A percentile compares a stretch with the other conserved stretches of the same genome.
Conservation (phyloP, 2,888 invertebrate genomes). For the Hydrotaea cyrtoneurina region DNA sequence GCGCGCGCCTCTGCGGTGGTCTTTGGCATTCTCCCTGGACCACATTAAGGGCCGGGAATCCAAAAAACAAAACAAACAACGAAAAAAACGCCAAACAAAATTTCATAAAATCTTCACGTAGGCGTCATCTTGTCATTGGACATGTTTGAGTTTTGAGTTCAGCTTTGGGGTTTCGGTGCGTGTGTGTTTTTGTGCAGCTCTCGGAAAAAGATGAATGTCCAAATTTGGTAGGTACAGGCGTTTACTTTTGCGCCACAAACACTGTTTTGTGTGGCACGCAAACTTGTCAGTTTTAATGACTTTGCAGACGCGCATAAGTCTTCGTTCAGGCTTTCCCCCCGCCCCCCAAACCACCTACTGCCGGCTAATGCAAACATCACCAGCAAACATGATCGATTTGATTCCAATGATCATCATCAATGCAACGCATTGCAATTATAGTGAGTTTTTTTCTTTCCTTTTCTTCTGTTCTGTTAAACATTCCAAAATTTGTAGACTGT, state of each 20-base stretch:
- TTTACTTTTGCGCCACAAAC: conserved; percentile 67
- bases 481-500: conserved; percentile 29
- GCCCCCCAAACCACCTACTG: not conserved
- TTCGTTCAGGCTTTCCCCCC: conserved; percentile 8
- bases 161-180: conserved; percentile 22
- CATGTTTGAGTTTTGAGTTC: conserved; percentile 45
- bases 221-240: conserved; percentile 69
- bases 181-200: conserved; percentile 52
- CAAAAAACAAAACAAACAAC: conserved; percentile 36
- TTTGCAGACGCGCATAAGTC: conserved; percentile 73
- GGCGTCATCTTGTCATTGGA: conserved; percentile 70
- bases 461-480: conserved; percentile 20
- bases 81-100: conserved; percentile 27
- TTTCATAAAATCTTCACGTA: conserved; percentile 70
- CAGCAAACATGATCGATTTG: conserved; percentile 43
- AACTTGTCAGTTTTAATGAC: conserved; percentile 78
- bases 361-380: conserved; percentile 33
- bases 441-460: conserved; percentile 34
- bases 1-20: conserved; percentile 23
- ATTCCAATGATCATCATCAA: conserved; percentile 26
- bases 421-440: conserved; percentile 30
- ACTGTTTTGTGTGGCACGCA: conserved; percentile 66
- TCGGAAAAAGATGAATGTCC: conserved; percentile 53
- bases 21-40: conserved; percentile 10
- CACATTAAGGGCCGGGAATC: conserved; percentile 33